phyloP scores from a whole-genome alignment of 2,113 vertebrate genomes.

The Grammomys surdaster region DNA sequence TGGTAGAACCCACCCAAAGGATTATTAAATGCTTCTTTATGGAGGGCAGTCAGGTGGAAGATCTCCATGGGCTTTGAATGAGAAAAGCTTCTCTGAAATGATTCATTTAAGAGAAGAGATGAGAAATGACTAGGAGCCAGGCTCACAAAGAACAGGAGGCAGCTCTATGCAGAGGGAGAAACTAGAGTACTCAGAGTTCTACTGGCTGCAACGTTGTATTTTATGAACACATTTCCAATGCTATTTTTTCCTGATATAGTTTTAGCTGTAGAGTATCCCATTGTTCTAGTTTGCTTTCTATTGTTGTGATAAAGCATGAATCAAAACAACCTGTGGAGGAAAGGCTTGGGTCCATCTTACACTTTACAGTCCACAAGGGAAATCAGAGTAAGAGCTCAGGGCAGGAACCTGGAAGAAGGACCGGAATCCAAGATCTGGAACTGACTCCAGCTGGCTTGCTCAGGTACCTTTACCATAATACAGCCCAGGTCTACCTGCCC shows the following conservation, averaged over 20 bases:
- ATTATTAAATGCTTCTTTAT: not conserved
- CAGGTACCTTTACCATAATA: not conserved
- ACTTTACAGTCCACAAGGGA: not conserved
- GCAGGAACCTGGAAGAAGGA: not conserved
- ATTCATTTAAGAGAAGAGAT: not conserved
- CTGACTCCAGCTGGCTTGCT: not conserved
- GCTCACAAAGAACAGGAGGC: not conserved
- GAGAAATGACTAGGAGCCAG: not conserved
- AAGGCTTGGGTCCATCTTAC: not conserved
- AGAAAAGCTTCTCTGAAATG: not conserved
- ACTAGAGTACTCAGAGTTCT: not conserved
- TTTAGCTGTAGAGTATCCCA: not conserved
- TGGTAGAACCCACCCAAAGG: not conserved
- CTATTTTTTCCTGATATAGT: not conserved
- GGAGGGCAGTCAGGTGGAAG: not conserved
- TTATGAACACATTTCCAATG: not conserved
- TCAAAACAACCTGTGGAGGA: not conserved
- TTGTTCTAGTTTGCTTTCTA: not conserved
- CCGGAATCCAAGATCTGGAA: not conserved
- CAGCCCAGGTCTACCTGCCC: not conserved
- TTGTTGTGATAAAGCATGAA: not conserved
- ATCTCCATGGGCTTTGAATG: no score
- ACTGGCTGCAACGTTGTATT: not conserved
- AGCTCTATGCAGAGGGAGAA: conserved; percentile 9
- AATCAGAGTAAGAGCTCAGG: not conserved